Conservation (phyloP, 2,888 invertebrate species). For the Apocheima hispidaria region DNA sequence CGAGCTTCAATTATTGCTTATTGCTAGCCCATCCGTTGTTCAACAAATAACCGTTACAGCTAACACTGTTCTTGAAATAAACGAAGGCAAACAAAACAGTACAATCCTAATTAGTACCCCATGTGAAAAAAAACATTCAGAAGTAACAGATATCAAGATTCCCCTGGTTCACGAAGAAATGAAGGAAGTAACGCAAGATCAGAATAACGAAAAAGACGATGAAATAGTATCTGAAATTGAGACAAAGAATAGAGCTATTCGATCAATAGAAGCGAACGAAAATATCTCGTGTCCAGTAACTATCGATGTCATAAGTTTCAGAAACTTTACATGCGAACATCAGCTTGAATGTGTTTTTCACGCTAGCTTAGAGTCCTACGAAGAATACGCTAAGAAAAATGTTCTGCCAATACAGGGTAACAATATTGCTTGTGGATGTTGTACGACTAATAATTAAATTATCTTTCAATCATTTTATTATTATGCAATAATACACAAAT, state of each 20-base stretch:
- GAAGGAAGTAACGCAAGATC: background rate
- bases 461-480: background rate
- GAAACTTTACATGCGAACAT: background rate
- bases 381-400: background rate
- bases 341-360: background rate
- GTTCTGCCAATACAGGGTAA: conserved; percentile 18
- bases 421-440: background rate
- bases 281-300: background rate
- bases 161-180: background rate
- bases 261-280: background rate
- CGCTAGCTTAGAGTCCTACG: background rate
- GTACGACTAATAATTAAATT: conserved; percentile 6
- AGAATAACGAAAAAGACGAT: background rate
- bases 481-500: background rate
- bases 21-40: background rate
- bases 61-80: background rate
- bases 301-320: background rate
- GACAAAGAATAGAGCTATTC: background rate
- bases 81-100: background rate
- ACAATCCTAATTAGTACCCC: background rate
- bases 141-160: background rate
- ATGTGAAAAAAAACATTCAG: background rate
- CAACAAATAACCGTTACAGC: conserved; percentile 2
- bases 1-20: conserved; percentile 1
- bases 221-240: background rate